These are phyloP conservation scores for Novumbra hubbsi DNA, from an alignment of 2,797 vertebrate genomes.

Conservation along the genomic window DNA sequence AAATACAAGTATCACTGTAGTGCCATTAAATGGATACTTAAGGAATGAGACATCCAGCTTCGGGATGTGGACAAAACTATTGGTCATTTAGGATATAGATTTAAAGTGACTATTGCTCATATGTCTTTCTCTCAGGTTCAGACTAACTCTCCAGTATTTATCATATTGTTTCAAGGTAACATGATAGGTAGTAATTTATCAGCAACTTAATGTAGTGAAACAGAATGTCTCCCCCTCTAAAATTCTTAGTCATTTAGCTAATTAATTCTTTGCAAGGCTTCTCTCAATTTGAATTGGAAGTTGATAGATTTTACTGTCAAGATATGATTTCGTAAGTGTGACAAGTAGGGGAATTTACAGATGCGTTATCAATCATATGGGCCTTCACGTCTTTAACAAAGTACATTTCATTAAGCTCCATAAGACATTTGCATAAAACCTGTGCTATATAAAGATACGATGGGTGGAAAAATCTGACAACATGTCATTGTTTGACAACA, in stretches of 20 bases:
- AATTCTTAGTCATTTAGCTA: slow-evolving; percentile 22
- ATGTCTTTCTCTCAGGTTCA: slow-evolving; percentile 7
- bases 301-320: slow-evolving; percentile 22
- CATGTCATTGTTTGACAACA: no score
- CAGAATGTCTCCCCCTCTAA: slow-evolving; percentile 15
- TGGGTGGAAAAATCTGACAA: no score
- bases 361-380: slow-evolving; percentile 9
- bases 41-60: background rate
- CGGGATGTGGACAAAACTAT: background rate
- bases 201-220: slow-evolving; percentile 9
- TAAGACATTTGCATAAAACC: background rate
- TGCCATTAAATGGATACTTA: slow-evolving; percentile 22
- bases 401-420: background rate
- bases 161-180: background rate
- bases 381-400: slow-evolving; percentile 15
- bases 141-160: background rate
- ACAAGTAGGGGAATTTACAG: background rate
- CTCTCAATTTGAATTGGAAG: slow-evolving; percentile 3
- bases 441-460: no score
- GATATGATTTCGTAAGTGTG: slow-evolving; percentile 19
- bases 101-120: background rate
- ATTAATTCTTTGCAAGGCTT: slow-evolving; percentile 21
- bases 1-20: background rate
- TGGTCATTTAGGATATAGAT: background rate
- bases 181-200: slow-evolving; percentile 20